Base-by-base conservation (phyloP, 2,797 vertebrate genomes). In the Platalea minor region DNA sequence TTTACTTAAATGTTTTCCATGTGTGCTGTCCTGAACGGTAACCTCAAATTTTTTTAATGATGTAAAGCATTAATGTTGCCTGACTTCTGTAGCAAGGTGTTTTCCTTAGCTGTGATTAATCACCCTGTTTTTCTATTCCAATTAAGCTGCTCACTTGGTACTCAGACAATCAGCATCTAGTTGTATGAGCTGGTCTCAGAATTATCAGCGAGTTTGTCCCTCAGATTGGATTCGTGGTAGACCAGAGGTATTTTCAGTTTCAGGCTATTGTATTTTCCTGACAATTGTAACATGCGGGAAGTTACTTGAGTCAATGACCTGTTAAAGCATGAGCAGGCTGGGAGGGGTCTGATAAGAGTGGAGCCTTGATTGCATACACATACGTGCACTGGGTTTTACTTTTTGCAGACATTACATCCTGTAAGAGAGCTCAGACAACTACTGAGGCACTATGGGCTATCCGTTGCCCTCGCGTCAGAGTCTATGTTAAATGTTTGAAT, bases 81-180 rank as follows among this genome's bases (percentile, higher is more conserved):
- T 64, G 79, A 33, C 33, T 46, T 79, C 33, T 54, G 50, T 13
- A 88, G 78, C 53, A 61, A 93, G 92, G 86, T 97, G 81, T 85
- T 95, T 95, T 95, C 84, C 87, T 79, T n/a, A 43, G 70, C 75
- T 54, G 37, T 81, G 74, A 95, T 70, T 93, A 82, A 92, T 85
- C 60, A 26, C 74, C 7, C 15, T 69, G 77, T 57, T 89, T 95
- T 93, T 77, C 72, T 69, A 0, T 89, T 57, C 45, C 60, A 50
- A 11, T 77, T 61, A 67, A 93, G 61, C 60, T 28, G 80, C 85
- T 95, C 56, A 12, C 35, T 91, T 26, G 46, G 39, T 57, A 5
- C 54, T 21, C 63, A 82, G 48, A 54, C 51, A 63, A 31, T 51
- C 54, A 7, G 70, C 15, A 72, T n/a, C 84, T 80, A 68, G 16